These are phyloP conservation scores for Ichneumon xanthorius DNA, from an alignment of 2,888 invertebrate genomes.

Conservation along the genomic window DNA sequence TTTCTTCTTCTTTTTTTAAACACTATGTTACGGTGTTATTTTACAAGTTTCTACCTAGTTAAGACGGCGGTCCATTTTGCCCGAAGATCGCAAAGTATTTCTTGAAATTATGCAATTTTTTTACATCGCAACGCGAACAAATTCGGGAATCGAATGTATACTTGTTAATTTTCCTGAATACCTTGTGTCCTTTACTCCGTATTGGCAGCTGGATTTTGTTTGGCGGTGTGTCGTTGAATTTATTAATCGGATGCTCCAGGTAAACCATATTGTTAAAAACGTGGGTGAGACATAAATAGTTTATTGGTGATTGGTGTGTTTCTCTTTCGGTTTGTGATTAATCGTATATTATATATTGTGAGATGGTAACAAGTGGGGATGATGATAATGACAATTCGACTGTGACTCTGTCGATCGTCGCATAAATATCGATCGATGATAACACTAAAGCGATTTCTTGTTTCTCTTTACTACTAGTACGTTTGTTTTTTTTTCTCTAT, in stretches of 20 bases:
- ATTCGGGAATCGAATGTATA: background rate
- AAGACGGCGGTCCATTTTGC: background rate
- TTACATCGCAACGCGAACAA: background rate
- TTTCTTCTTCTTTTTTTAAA: slow-evolving; percentile 7
- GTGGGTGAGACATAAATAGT: slow-evolving; percentile 57
- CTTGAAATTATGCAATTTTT: background rate
- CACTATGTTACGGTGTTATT: slow-evolving; percentile 36
- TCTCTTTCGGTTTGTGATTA: slow-evolving; percentile 38
- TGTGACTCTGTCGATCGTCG: slow-evolving; percentile 39
- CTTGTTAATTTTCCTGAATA: slow-evolving; percentile 20
- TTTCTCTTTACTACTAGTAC: slow-evolving; percentile 36
- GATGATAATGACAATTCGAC: slow-evolving; percentile 52
- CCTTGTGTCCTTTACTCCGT: background rate
- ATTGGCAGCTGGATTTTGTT: slow-evolving; percentile 19
- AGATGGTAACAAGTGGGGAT: slow-evolving; percentile 52
- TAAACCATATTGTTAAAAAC: slow-evolving; percentile 34
- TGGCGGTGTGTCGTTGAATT: background rate
- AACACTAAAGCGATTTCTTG: slow-evolving; percentile 25
- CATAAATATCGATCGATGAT: slow-evolving; percentile 55
- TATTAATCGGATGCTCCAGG: slow-evolving; percentile 17
- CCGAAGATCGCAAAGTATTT: background rate
- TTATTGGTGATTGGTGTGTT: slow-evolving; percentile 60
- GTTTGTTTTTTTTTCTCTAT: slow-evolving; percentile 38
- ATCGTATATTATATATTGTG: slow-evolving; percentile 48
- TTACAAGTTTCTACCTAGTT: background rate